Percentiles rank a stretch among this genome's conserved stretches.
Conservation (phyloP, 2,113 vertebrate genomes). For the Trogon surrucura region DNA sequence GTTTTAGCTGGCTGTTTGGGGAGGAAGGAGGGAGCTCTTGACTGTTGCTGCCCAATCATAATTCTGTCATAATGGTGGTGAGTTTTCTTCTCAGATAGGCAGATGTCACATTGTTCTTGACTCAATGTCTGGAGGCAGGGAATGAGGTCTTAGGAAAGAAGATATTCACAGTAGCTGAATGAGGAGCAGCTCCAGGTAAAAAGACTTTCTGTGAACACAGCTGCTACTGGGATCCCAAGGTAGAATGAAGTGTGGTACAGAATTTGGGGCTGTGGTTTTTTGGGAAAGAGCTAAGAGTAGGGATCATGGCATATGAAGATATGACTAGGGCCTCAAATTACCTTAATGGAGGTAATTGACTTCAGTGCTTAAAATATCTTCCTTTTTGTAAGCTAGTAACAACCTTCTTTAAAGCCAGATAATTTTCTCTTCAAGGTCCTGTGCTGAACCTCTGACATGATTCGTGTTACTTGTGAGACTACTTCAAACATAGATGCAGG, state of each 20-base stretch:
- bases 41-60: background rate
- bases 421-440: background rate
- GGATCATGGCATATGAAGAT: background rate
- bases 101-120: background rate
- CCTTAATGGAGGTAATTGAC: background rate
- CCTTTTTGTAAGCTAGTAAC: background rate
- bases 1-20: background rate
- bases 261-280: background rate
- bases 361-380: background rate
- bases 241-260: background rate
- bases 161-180: background rate
- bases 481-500: conserved; percentile 49
- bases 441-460: background rate
- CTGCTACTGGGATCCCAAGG: background rate
- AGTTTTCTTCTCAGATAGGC: background rate
- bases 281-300: background rate
- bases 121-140: background rate
- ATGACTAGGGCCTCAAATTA: background rate
- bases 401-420: background rate
- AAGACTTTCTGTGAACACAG: background rate
- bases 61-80: background rate
- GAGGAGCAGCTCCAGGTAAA: background rate
- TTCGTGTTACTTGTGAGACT: conserved; percentile 36
- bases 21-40: background rate
- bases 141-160: background rate